Conservation (phyloP, 2,888 invertebrate genomes). For the Aporophyla lueneburgensis region DNA sequence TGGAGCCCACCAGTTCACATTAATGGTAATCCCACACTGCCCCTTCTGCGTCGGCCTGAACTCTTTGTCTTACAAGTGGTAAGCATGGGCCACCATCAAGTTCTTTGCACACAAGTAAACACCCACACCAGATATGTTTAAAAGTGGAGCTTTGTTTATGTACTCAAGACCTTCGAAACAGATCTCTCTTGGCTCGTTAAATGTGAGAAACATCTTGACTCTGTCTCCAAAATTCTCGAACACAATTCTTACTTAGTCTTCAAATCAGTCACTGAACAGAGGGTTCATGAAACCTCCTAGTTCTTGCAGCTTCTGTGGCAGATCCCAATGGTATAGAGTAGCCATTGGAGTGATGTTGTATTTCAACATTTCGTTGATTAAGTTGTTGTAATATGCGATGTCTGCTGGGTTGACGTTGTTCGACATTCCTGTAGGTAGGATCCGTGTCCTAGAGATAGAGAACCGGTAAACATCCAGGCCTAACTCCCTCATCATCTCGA, state of each 20-base stretch:
- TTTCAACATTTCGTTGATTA: slow-evolving; percentile 91
- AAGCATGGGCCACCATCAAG: slow-evolving; percentile 89
- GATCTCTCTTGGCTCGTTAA: slow-evolving; percentile 89
- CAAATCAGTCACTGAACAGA: slow-evolving; percentile 83
- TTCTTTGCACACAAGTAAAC: slow-evolving; percentile 85
- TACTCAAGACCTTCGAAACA: slow-evolving; percentile 84
- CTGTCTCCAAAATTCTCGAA: slow-evolving; percentile 86
- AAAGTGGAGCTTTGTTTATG: slow-evolving; percentile 73
- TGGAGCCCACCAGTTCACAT: slow-evolving; percentile 73
- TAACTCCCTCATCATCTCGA: slow-evolving; percentile 83
- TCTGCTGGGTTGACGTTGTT: slow-evolving; percentile 90
- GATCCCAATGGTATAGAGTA: slow-evolving; percentile 90
- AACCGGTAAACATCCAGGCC: slow-evolving; percentile 89
- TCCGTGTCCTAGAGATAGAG: slow-evolving; percentile 91
- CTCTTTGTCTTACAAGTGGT: slow-evolving; percentile 79
- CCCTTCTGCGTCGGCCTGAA: slow-evolving; percentile 74
- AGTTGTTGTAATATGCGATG: slow-evolving; percentile 91
- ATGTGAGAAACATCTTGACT: slow-evolving; percentile 90
- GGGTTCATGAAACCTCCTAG: slow-evolving; percentile 88
- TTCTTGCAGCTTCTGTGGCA: slow-evolving; percentile 88
- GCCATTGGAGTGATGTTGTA: slow-evolving; percentile 91
- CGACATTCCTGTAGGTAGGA: slow-evolving; percentile 90
- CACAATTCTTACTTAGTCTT: slow-evolving; percentile 84
- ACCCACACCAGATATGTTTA: slow-evolving; percentile 77
- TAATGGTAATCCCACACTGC: slow-evolving; percentile 72